A percentile compares a stretch with the other conserved stretches of the same genome.
These are phyloP conservation scores for Entomobrya proxima DNA, from an alignment of 2,888 invertebrate species.

Conservation along the genomic window DNA sequence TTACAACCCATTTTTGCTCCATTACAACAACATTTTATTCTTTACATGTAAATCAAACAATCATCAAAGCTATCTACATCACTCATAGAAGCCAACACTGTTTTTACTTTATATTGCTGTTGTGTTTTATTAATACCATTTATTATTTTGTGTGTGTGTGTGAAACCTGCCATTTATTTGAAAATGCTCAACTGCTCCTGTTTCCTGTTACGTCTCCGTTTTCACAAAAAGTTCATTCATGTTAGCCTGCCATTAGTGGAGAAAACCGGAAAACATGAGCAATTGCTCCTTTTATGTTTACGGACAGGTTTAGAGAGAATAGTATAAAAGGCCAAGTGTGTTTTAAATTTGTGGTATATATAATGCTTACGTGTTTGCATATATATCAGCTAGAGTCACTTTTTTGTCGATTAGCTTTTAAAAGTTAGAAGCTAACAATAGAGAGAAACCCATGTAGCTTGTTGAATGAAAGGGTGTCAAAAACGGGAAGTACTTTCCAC, in stretches of 20 bases:
- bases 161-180: slow-evolving; percentile 1
- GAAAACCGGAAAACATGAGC: slow-evolving; percentile 63
- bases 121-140: neutral
- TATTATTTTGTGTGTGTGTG: neutral
- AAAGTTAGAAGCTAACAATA: neutral
- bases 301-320: slow-evolving; percentile 38
- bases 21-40: neutral
- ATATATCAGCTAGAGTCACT: neutral
- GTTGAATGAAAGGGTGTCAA: slow-evolving; percentile 68
- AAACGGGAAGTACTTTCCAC: slow-evolving; percentile 65
- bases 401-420: neutral
- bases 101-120: too few species aligned
- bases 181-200: neutral
- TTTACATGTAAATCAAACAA: slow-evolving; percentile 22
- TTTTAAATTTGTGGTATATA: too few species aligned
- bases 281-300: slow-evolving; percentile 64
- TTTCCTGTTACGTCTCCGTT: neutral
- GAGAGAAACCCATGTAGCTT: slow-evolving; percentile 49
- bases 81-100: neutral
- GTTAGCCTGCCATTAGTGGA: slow-evolving; percentile 61
- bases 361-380: too few species aligned
- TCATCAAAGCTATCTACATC: too few species aligned
- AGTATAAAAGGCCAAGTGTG: neutral
- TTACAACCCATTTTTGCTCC: neutral
- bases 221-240: slow-evolving; percentile 45